Evolutionary conservation across 2,113 vertebrate genomes (phyloP).

Genomic region (Chloebia gouldiae): DNA sequence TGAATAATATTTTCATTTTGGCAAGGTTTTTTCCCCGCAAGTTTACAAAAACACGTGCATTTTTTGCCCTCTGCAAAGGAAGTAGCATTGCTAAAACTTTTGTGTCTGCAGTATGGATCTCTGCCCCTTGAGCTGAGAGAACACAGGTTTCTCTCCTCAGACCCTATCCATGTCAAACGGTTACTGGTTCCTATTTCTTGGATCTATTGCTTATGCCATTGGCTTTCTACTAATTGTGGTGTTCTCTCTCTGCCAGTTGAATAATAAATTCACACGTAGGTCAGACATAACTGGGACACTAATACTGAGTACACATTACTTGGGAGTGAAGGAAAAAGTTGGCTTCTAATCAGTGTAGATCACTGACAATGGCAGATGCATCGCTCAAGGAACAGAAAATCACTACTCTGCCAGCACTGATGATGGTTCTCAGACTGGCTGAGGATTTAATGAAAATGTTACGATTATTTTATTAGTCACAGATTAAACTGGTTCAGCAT

Average conservation of each 20-base stretch:
- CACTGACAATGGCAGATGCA: neutral
- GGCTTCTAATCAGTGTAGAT: neutral
- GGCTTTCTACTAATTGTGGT: neutral
- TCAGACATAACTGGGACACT: neutral
- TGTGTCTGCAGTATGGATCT: neutral
- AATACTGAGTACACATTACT: neutral
- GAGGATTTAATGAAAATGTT: conserved; percentile 29
- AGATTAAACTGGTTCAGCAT: neutral
- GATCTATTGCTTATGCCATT: neutral
- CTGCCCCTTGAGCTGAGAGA: neutral
- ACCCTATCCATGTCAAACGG: neutral
- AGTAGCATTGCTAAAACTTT: neutral
- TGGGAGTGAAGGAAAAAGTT: neutral
- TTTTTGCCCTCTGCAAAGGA: neutral
- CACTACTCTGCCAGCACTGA: neutral
- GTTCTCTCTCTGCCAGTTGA: neutral
- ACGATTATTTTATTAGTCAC: conserved; percentile 1
- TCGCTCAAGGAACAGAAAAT: neutral
- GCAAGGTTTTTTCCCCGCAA: neutral
- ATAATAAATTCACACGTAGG: neutral
- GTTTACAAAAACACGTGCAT: fast-evolving
- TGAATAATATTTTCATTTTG: neutral
- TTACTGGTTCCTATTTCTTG: neutral
- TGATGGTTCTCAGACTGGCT: neutral
- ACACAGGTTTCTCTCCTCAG: neutral